Evolutionary conservation across 2,113 vertebrate genomes (phyloP).

Genomic region (Mormyrus lacerda): DNA sequence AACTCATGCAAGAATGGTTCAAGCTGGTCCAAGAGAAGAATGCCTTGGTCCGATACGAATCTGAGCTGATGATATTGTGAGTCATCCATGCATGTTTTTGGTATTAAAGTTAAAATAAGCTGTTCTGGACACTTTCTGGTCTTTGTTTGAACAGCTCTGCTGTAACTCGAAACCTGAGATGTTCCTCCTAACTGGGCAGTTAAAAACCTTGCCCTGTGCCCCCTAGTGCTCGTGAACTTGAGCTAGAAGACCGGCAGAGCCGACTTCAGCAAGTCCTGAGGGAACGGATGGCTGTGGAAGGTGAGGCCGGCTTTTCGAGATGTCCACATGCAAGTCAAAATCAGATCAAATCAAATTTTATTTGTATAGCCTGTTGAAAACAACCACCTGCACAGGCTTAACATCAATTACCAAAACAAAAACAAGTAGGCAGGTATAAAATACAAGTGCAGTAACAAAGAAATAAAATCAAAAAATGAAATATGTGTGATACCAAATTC

Average conservation of each 20-base stretch:
- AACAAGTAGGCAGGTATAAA: background rate
- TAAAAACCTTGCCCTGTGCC: background rate
- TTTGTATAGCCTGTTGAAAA: background rate
- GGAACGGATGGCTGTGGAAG: conserved; percentile 89
- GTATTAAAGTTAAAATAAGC: background rate
- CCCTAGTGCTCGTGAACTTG: conserved; percentile 82
- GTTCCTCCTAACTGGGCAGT: conserved; percentile 8
- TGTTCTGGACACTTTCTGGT: background rate
- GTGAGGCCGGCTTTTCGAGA: conserved; percentile 44
- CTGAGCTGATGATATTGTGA: conserved; percentile 94
- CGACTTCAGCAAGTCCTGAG: conserved; percentile 88
- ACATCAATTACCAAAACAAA: background rate
- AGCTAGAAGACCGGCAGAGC: conserved; percentile 92
- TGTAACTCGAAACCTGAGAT: background rate
- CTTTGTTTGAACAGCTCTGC: background rate
- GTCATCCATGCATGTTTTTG: conserved; percentile 43
- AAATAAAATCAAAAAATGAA: background rate
- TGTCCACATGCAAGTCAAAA: background rate
- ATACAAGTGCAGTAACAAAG: background rate
- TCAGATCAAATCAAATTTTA: background rate
- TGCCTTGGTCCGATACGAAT: conserved; percentile 83
- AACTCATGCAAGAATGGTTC: conserved; percentile 97
- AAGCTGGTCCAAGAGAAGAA: conserved; percentile 93
- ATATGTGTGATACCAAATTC: background rate
- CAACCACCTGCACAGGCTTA: background rate